These are phyloP conservation scores for Doris montereyensis DNA, from an alignment of 2,888 invertebrate species.

Conservation along the genomic window DNA sequence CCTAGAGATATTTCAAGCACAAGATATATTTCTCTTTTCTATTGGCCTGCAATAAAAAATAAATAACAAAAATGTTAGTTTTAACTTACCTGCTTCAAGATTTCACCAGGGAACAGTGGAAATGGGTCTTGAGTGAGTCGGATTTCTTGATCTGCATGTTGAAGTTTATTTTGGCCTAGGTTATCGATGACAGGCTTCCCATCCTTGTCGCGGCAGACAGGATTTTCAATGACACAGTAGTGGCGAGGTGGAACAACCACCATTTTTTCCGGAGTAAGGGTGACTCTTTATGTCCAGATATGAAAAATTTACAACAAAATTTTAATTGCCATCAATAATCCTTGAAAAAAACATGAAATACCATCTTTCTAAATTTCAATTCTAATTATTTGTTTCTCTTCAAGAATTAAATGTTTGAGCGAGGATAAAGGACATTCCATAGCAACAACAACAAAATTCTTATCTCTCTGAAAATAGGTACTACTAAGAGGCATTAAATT, in stretches of 20 bases:
- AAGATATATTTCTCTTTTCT: too few relatives aligned
- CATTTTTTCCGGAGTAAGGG: conserved; percentile 74
- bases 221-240: conserved; percentile 75
- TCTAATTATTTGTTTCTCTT: neutral
- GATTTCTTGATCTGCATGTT: conserved; percentile 75
- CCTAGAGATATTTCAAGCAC: too few relatives aligned
- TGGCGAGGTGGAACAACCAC: conserved; percentile 74
- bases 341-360: neutral
- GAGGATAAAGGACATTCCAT: too few relatives aligned
- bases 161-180: conserved; percentile 72
- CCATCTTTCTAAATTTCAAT: neutral
- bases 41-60: too few relatives aligned
- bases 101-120: conserved; percentile 75
- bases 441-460: too few relatives aligned
- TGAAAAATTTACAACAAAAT: too few relatives aligned
- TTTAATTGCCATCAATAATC: neutral
- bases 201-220: conserved; percentile 71
- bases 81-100: conserved; percentile 61
- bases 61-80: too few relatives aligned
- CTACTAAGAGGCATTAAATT: too few relatives aligned
- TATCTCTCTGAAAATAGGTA: too few relatives aligned
- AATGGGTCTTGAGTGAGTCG: conserved; percentile 75
- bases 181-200: conserved; percentile 67
- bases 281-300: conserved; percentile 67
- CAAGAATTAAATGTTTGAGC: too few relatives aligned